phyloP scores from a whole-genome alignment of 2,797 vertebrate genomes.

The Loriculus beryllinus region DNA sequence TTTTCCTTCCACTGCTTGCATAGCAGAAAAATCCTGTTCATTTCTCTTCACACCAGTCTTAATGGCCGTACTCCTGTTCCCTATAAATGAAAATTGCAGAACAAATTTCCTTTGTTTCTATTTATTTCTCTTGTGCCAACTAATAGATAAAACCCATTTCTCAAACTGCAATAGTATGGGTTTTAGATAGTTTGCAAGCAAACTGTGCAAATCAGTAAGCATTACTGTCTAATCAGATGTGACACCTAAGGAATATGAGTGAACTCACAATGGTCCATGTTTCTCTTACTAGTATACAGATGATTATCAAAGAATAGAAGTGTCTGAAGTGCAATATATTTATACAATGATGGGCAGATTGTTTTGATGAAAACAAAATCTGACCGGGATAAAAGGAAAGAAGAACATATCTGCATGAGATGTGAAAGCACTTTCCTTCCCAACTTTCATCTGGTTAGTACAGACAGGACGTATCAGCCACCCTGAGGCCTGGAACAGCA shows the following conservation, averaged over 20 bases:
- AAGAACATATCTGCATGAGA: neutral
- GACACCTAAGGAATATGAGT: neutral
- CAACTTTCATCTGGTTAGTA: neutral
- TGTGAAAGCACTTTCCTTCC: neutral
- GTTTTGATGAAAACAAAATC: neutral
- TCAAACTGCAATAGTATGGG: neutral
- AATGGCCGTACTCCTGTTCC: neutral
- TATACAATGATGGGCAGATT: neutral
- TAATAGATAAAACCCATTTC: neutral
- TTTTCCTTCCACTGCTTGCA: neutral
- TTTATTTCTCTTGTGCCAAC: neutral
- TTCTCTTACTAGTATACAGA: neutral
- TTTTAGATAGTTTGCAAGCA: neutral
- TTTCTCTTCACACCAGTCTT: neutral
- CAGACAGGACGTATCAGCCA: neutral
- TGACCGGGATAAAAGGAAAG: neutral
- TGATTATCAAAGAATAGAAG: neutral
- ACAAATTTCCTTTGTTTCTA: neutral
- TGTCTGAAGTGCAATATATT: neutral
- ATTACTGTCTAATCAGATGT: neutral
- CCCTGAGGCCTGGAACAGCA: neutral
- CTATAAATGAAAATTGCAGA: neutral
- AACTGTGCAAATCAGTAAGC: neutral
- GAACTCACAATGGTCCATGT: neutral
- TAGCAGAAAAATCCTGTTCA: neutral